These are phyloP conservation scores for Isurus oxyrinchus DNA, from an alignment of 2,113 vertebrate species.

Conservation along the genomic window DNA sequence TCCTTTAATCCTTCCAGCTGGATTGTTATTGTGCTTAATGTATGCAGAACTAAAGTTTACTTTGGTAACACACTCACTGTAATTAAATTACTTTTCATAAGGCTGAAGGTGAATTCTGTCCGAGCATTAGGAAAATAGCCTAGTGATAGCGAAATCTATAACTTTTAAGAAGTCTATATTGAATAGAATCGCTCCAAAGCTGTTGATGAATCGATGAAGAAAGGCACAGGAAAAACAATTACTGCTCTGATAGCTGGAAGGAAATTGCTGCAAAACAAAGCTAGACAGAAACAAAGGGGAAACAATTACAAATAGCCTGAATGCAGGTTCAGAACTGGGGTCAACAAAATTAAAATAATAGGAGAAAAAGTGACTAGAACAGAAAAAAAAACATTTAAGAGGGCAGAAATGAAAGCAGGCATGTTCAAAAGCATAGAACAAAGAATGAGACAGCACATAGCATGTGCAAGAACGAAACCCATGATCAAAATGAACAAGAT, in stretches of 20 bases:
- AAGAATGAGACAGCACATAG: background rate
- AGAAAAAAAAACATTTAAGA: background rate
- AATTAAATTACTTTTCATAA: background rate
- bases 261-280: background rate
- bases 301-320: background rate
- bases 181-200: background rate
- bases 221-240: background rate
- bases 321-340: background rate
- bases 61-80: background rate
- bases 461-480: background rate
- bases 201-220: background rate
- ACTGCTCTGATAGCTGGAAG: background rate
- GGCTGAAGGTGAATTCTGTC: background rate
- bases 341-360: slow-evolving; percentile 26
- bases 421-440: slow-evolving; percentile 11
- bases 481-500: slow-evolving; percentile 19
- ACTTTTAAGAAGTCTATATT: background rate
- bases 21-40: background rate
- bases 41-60: background rate
- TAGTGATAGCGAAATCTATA: background rate
- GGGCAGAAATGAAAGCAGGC: background rate
- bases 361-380: background rate
- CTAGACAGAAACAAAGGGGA: background rate
- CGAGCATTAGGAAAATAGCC: background rate
- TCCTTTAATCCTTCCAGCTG: background rate